Conservation (phyloP, 2,888 invertebrate species). For the Pteria penguin region DNA sequence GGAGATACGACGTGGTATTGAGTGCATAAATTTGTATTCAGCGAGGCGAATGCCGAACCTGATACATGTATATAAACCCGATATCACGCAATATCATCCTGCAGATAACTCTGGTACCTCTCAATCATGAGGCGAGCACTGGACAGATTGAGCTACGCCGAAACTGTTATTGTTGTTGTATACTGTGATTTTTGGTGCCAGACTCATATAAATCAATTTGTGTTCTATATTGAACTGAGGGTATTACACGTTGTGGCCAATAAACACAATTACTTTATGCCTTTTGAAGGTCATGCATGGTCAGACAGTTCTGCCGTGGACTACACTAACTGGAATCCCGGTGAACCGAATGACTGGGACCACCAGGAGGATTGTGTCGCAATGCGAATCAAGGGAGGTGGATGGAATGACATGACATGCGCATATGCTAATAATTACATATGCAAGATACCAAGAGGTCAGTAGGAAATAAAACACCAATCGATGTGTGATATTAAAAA, state of each 20-base stretch:
- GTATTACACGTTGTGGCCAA: conserved; percentile 44
- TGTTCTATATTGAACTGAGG: conserved; percentile 43
- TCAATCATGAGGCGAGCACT: too few relatives aligned
- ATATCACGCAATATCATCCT: too few relatives aligned
- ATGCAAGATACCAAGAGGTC: conserved; percentile 57
- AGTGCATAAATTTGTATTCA: too few relatives aligned
- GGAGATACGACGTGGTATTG: too few relatives aligned
- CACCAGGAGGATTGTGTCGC: conserved; percentile 34
- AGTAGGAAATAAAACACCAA: not conserved
- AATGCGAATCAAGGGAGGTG: not conserved
- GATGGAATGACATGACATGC: conserved; percentile 65
- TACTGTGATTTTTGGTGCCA: too few relatives aligned
- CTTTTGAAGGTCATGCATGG: conserved; percentile 32
- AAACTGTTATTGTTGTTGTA: too few relatives aligned
- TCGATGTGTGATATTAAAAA: too few relatives aligned
- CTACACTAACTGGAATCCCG: conserved; percentile 36
- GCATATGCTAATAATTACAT: conserved; percentile 48
- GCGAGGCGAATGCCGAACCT: too few relatives aligned
- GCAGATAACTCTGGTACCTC: too few relatives aligned
- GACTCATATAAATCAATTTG: too few relatives aligned
- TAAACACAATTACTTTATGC: too few relatives aligned
- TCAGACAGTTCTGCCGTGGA: conserved; percentile 25
- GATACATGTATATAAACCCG: too few relatives aligned
- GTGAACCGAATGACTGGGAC: conserved; percentile 36
- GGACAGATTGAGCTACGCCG: not conserved